Evolutionary conservation across 2,113 vertebrate species (phyloP).

Genomic region (Phocoena phocoena): DNA sequence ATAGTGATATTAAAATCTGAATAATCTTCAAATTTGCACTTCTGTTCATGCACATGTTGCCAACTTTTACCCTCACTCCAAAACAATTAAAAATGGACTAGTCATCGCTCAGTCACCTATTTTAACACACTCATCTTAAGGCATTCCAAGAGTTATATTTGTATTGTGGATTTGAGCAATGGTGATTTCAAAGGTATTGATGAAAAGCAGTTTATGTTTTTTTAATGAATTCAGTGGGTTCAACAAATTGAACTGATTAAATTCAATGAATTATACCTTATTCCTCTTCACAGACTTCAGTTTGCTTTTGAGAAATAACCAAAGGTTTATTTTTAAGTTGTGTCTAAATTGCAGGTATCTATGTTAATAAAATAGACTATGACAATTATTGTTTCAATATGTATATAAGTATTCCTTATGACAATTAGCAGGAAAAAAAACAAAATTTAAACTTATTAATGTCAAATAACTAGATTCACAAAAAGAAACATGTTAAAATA

Average conservation of each 20-base stretch:
- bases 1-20: not conserved
- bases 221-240: not conserved
- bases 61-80: not conserved
- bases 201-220: not conserved
- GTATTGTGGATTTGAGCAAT: not conserved
- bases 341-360: not conserved
- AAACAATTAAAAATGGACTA: not conserved
- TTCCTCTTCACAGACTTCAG: not conserved
- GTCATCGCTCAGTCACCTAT: not conserved
- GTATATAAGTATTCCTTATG: not conserved
- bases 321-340: constrained; percentile 1
- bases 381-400: not conserved
- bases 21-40: not conserved
- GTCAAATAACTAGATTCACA: not conserved
- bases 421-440: not conserved
- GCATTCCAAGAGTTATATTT: not conserved
- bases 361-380: not conserved
- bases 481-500: not conserved
- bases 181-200: not conserved
- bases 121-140: not conserved
- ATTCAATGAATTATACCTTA: not conserved
- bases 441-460: not conserved
- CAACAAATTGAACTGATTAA: not conserved
- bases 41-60: not conserved
- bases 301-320: not conserved